These are phyloP conservation scores for Melinaea marsaeus DNA, from an alignment of 2,888 invertebrate genomes.

Conservation along the genomic window DNA sequence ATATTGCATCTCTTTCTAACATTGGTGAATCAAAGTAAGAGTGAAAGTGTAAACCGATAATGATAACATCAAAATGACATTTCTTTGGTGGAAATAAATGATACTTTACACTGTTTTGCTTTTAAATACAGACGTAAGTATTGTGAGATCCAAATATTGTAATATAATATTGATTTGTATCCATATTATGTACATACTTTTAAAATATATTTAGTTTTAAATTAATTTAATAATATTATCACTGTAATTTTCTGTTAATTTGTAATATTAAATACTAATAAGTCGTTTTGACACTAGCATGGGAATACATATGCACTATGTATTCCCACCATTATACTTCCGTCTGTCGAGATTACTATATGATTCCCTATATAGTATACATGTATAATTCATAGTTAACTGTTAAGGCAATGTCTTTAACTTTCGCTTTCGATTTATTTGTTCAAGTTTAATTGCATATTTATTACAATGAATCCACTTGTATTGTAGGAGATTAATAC, in stretches of 20 bases:
- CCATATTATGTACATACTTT: too few relatives aligned
- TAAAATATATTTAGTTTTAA: not conserved
- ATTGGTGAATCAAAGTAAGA: not conserved
- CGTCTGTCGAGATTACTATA: not conserved
- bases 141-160: not conserved
- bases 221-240: not conserved
- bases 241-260: too few relatives aligned
- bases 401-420: constrained; percentile 6
- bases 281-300: too few relatives aligned
- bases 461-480: not conserved
- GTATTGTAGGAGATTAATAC: not conserved
- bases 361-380: not conserved
- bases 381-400: not conserved
- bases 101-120: not conserved
- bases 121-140: not conserved
- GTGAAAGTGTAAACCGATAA: not conserved
- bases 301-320: not conserved
- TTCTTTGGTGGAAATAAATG: not conserved
- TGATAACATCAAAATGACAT: constrained; percentile 5
- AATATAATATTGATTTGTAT: not conserved
- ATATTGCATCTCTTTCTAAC: not conserved
- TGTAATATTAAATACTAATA: too few relatives aligned
- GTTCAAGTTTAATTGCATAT: not conserved
- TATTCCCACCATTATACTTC: not conserved
- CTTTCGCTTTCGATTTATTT: constrained; percentile 6